Conservation (phyloP, 2,113 vertebrate species). For the Heterotis niloticus region DNA sequence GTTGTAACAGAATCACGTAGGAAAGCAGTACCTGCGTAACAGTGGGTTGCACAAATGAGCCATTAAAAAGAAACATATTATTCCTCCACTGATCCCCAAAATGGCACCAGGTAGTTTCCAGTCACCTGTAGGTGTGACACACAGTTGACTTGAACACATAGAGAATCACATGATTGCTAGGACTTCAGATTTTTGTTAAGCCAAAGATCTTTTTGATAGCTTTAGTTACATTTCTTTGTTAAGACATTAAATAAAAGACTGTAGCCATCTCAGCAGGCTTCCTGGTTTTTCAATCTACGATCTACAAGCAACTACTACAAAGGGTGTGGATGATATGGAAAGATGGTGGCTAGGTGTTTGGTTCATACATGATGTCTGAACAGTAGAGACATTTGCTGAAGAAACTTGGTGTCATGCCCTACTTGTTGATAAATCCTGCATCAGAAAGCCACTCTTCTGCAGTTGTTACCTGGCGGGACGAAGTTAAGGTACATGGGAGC, state of each 20-base stretch:
- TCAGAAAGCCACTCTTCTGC: background rate
- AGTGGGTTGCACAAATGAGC: slow-evolving; percentile 33
- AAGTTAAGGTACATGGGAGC: slow-evolving; percentile 40
- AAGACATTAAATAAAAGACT: background rate
- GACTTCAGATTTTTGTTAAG: too few species aligned
- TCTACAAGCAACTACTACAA: too few species aligned
- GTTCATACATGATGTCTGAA: too few species aligned
- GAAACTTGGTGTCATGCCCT: background rate
- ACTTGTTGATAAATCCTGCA: background rate
- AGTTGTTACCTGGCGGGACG: slow-evolving; percentile 37
- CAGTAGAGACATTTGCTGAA: too few species aligned
- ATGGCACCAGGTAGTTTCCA: slow-evolving; percentile 8
- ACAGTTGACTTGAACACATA: background rate
- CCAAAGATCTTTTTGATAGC: background rate
- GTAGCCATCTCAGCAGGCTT: background rate
- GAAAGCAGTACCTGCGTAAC: slow-evolving; percentile 51
- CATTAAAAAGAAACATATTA: slow-evolving; percentile 31
- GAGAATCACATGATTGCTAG: too few species aligned
- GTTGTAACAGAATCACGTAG: background rate
- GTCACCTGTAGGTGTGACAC: slow-evolving; percentile 32
- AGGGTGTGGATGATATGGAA: too few species aligned
- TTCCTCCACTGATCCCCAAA: slow-evolving; percentile 15
- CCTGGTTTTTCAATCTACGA: background rate
- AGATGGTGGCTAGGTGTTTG: too few species aligned
- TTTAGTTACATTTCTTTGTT: background rate